Conservation (phyloP, 2,888 invertebrate species). For the Brachycybe producta region DNA sequence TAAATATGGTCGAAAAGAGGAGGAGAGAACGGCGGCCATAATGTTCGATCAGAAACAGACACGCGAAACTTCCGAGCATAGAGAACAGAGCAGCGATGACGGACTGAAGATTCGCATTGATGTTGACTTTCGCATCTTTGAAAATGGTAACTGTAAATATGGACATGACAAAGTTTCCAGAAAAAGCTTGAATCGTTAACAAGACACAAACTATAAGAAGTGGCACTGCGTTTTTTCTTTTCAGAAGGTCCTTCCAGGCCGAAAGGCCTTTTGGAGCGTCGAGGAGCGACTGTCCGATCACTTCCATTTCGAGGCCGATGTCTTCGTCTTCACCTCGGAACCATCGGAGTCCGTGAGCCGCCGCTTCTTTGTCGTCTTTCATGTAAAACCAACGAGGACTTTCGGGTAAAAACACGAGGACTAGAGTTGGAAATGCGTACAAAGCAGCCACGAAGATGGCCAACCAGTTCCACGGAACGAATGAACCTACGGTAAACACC, state of each 20-base stretch:
- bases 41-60: conserved; percentile 64
- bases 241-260: conserved; percentile 47
- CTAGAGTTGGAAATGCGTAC: conserved; percentile 60
- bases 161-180: conserved; percentile 69
- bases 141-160: conserved; percentile 68
- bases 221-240: conserved; percentile 56
- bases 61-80: conserved; percentile 57
- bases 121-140: conserved; percentile 45
- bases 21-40: conserved; percentile 65
- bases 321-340: conserved; percentile 63
- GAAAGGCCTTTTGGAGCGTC: too few species aligned
- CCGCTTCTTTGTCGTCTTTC: conserved; percentile 47
- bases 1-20: conserved; percentile 53
- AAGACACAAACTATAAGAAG: conserved; percentile 67
- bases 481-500: conserved; percentile 58
- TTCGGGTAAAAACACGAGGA: conserved; percentile 76
- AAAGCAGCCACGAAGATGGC: conserved; percentile 64
- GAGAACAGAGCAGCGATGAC: conserved; percentile 75
- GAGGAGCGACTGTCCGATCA: conserved; percentile 55
- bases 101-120: conserved; percentile 48
- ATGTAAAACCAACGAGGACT: conserved; percentile 51
- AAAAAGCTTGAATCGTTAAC: conserved; percentile 89
- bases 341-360: conserved; percentile 65
- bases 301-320: conserved; percentile 61
- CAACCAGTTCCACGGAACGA: conserved; percentile 63